phyloP scores from a whole-genome alignment of 2,888 invertebrate genomes.

The Kryphioiulus occultus region DNA sequence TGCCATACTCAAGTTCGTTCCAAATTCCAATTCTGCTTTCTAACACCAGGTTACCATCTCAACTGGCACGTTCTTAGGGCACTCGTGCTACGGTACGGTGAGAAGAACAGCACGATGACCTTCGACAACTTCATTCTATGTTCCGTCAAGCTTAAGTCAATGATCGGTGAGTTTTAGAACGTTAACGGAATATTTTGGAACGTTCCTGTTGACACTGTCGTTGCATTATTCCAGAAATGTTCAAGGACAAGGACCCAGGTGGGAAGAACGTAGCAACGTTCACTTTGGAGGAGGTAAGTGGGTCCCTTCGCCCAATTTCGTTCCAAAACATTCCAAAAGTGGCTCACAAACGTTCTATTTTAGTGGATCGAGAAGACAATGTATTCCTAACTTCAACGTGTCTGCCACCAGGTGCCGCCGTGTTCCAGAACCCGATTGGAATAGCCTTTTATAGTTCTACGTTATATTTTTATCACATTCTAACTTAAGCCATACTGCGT shows the following conservation, averaged over 20 bases:
- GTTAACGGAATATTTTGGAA: too few species aligned
- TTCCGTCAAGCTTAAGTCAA: constrained; percentile 64
- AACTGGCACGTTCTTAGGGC: constrained; percentile 63
- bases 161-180: constrained; percentile 62
- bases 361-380: constrained; percentile 53
- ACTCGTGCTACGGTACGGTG: constrained; percentile 63
- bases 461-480: background rate
- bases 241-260: constrained; percentile 48
- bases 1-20: too few species aligned
- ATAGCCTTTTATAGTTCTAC: background rate
- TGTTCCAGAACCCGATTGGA: background rate
- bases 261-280: constrained; percentile 49
- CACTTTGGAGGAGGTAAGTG: constrained; percentile 51
- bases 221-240: constrained; percentile 38
- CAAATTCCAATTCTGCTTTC: background rate
- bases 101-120: constrained; percentile 60
- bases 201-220: too few species aligned
- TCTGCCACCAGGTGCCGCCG: background rate
- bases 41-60: constrained; percentile 59
- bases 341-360: background rate
- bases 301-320: background rate
- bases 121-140: constrained; percentile 66
- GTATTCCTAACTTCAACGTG: constrained; percentile 48
- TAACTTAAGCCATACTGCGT: background rate
- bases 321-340: background rate